phyloP scores from a whole-genome alignment of 2,113 vertebrate species.

The Hippopotamus amphibius region DNA sequence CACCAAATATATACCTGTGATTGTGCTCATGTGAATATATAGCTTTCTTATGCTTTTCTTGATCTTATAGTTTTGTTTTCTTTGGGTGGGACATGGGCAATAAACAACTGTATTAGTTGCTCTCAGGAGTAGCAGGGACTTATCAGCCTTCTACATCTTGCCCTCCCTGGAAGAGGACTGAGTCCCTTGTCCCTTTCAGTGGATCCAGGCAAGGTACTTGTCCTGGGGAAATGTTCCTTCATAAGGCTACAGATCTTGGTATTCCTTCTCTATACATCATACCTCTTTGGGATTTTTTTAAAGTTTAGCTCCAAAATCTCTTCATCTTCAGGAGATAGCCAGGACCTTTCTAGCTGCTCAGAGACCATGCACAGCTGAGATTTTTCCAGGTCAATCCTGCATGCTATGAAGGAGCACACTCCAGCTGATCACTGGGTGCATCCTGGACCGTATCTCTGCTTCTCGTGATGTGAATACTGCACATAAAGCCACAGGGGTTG shows the following conservation, averaged over 20 bases:
- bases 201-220: neutral
- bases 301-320: neutral
- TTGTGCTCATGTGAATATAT: neutral
- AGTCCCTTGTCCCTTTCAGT: neutral
- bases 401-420: neutral
- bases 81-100: neutral
- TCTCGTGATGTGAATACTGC: neutral
- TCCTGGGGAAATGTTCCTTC: neutral
- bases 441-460: neutral
- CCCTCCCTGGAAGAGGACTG: neutral
- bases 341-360: neutral
- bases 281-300: neutral
- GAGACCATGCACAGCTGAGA: neutral
- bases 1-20: neutral
- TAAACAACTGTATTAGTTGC: neutral
- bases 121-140: neutral
- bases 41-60: slow-evolving; percentile 49
- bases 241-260: neutral
- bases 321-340: neutral
- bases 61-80: slow-evolving; percentile 38
- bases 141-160: neutral
- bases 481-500: neutral
- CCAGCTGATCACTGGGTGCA: neutral
- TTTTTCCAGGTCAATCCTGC: neutral
- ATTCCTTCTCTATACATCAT: neutral